These are phyloP conservation scores for Synaphobranchus kaupii DNA, from an alignment of 2,797 vertebrate species.

Conservation along the genomic window DNA sequence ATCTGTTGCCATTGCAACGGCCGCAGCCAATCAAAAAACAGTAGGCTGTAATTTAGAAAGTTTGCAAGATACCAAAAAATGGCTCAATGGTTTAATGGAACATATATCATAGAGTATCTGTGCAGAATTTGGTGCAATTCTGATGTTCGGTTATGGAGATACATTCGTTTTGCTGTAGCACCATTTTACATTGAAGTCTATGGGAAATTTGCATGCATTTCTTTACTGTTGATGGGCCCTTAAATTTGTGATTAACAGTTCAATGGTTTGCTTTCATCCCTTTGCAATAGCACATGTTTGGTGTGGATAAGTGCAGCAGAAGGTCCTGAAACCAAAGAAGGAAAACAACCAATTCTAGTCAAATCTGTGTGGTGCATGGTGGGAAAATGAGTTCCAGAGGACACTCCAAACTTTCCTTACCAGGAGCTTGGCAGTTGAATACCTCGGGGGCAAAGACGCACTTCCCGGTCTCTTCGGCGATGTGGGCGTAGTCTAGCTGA, in stretches of 20 bases:
- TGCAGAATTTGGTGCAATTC: too few species aligned
- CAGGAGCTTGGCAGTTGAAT: slow-evolving; percentile 95
- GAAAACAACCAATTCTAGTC: not conserved
- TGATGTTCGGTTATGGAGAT: too few species aligned
- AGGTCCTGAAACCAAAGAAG: not conserved
- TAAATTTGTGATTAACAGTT: not conserved
- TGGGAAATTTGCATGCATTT: too few species aligned
- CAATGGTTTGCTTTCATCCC: not conserved
- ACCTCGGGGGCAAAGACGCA: slow-evolving; percentile 83
- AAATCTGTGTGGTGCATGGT: not conserved
- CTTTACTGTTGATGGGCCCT: too few species aligned
- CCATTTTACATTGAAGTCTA: too few species aligned
- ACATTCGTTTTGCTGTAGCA: too few species aligned
- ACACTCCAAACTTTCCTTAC: slow-evolving; percentile 61
- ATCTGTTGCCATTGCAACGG: too few species aligned
- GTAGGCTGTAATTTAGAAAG: too few species aligned
- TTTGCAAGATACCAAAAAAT: too few species aligned
- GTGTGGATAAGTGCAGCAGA: not conserved
- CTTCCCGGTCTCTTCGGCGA: slow-evolving; percentile 90
- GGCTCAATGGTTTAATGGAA: too few species aligned
- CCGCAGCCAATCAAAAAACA: too few species aligned
- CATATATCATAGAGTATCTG: too few species aligned
- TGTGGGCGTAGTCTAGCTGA: slow-evolving; percentile 89
- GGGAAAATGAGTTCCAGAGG: not conserved
- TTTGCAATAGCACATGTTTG: not conserved